phyloP scores from a whole-genome alignment of 2,113 vertebrate species.

The Ictalurus furcatus region DNA sequence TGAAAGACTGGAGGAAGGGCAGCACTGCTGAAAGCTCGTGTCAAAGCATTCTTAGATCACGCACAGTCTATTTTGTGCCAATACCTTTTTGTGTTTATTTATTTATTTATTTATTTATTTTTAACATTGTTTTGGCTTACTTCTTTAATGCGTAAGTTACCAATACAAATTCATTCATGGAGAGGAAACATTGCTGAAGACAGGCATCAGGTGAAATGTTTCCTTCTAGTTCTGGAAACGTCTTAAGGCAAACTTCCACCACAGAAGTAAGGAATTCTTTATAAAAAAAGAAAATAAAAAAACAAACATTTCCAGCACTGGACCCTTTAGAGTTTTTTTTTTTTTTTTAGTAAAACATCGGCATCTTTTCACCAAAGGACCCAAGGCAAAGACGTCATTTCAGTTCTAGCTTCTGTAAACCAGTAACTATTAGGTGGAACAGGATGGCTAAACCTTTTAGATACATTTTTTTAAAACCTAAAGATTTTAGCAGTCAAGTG shows the following conservation, averaged over 20 bases:
- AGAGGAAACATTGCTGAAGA: neutral
- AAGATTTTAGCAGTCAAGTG: neutral
- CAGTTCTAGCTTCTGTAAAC: neutral
- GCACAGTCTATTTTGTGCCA: neutral
- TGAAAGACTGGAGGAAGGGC: slow-evolving; percentile 20
- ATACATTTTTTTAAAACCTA: neutral
- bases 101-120: no score
- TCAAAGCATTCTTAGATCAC: neutral
- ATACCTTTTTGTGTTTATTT: neutral
- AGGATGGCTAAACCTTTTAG: neutral
- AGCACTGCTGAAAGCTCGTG: neutral
- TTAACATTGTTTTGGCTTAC: neutral
- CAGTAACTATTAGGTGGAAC: neutral
- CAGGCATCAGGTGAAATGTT: neutral
- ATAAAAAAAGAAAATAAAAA: no score
- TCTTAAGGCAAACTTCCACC: neutral
- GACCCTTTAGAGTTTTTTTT: neutral
- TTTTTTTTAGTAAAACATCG: neutral
- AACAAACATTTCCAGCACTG: neutral
- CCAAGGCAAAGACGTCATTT: neutral
- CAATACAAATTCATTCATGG: neutral
- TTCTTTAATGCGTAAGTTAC: neutral
- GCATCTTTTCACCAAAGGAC: neutral
- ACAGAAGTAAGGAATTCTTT: neutral
- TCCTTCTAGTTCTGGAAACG: neutral